Conservation (phyloP, 2,888 invertebrate species). For the Dexiosoma caninum region DNA sequence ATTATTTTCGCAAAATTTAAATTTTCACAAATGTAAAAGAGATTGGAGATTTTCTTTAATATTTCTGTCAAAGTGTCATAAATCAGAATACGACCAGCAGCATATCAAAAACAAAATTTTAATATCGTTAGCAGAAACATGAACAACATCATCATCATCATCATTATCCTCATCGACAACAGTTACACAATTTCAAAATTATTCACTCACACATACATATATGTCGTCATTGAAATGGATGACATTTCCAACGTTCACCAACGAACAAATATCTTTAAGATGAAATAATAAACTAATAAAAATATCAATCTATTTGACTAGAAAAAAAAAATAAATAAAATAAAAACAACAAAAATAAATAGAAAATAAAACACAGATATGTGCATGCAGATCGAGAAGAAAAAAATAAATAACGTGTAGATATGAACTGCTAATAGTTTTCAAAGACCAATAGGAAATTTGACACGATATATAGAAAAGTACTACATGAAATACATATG, state of each 20-base stretch:
- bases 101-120: slow-evolving; percentile 3
- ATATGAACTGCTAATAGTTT: background rate
- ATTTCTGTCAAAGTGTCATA: no score
- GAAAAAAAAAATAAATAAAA: no score
- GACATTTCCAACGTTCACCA: slow-evolving; percentile 7
- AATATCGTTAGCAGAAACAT: slow-evolving; percentile 1
- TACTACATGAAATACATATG: no score
- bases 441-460: background rate
- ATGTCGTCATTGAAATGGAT: slow-evolving; percentile 40
- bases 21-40: no score
- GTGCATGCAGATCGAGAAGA: background rate
- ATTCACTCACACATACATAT: slow-evolving; percentile 55
- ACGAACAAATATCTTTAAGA: slow-evolving; percentile 37
- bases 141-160: slow-evolving; percentile 1
- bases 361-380: background rate
- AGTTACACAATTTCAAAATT: slow-evolving; percentile 37
- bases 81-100: slow-evolving; percentile 43
- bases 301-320: slow-evolving; percentile 48
- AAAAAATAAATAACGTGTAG: background rate
- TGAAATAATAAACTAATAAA: slow-evolving; percentile 58
- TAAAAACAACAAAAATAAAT: no score
- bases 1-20: no score
- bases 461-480: no score
- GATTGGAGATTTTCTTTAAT: no score
- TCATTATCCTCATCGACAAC: slow-evolving; percentile 19